phyloP scores from a whole-genome alignment of 2,113 vertebrate species.

The Clinocottus analis region DNA sequence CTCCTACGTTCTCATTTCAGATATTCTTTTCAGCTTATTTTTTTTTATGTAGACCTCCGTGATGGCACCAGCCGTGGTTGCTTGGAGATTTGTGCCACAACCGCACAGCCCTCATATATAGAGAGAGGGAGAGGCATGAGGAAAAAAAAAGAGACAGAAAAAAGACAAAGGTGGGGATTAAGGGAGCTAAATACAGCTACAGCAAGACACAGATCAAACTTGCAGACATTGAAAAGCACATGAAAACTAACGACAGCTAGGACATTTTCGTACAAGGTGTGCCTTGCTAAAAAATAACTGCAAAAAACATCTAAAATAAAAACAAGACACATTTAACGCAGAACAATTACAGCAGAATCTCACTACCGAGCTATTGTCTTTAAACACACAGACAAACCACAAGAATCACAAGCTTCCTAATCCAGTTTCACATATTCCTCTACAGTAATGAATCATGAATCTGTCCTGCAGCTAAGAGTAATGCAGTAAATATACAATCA shows the following conservation, averaged over 20 bases:
- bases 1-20: neutral
- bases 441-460: slow-evolving; percentile 17
- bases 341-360: slow-evolving; percentile 46
- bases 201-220: slow-evolving; percentile 72
- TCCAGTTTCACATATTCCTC: slow-evolving; percentile 38
- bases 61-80: slow-evolving; percentile 37
- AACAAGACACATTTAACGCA: slow-evolving; percentile 20
- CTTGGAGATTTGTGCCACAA: slow-evolving; percentile 45
- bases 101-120: slow-evolving; percentile 29
- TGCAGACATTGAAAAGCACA: slow-evolving; percentile 72
- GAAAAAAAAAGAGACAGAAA: slow-evolving; percentile 31
- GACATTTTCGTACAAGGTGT: slow-evolving; percentile 57
- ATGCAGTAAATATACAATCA: slow-evolving; percentile 40
- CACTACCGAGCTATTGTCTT: slow-evolving; percentile 39
- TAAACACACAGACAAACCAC: slow-evolving; percentile 56
- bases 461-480: slow-evolving; percentile 37
- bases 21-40: slow-evolving; percentile 9
- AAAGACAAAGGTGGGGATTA: slow-evolving; percentile 46
- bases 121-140: slow-evolving; percentile 40
- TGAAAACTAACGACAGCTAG: slow-evolving; percentile 57
- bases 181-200: slow-evolving; percentile 65
- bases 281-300: slow-evolving; percentile 48
- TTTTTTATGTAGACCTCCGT: neutral
- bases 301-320: slow-evolving; percentile 42
- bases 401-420: slow-evolving; percentile 45